A percentile compares a stretch with the other conserved stretches of the same genome.
phyloP scores from a whole-genome alignment of 2,113 vertebrate species.

The Crotophaga sulcirostris region DNA sequence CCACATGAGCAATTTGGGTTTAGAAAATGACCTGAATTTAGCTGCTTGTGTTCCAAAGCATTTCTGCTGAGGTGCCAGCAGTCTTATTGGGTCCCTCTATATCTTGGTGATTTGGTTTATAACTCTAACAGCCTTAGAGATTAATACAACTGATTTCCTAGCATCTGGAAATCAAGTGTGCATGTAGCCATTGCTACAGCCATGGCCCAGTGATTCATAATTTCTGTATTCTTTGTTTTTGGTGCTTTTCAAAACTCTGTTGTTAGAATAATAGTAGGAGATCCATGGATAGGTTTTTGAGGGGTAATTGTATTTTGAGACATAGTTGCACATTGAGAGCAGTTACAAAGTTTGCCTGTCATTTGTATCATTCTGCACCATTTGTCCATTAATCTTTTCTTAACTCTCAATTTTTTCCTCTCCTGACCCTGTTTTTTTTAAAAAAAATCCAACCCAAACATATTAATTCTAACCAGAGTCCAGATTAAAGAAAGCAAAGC shows the following conservation, averaged over 20 bases:
- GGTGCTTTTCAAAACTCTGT: neutral
- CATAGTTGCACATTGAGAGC: neutral
- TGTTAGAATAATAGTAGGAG: neutral
- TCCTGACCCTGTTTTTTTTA: neutral
- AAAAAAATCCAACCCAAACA: neutral
- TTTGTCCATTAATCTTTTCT: neutral
- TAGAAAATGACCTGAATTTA: slow-evolving; percentile 36
- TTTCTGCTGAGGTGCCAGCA: neutral
- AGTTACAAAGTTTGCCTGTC: neutral
- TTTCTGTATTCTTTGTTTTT: neutral
- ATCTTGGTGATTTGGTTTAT: neutral
- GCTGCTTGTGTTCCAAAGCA: neutral
- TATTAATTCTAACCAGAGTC: neutral
- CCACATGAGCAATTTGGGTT: neutral
- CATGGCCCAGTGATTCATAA: neutral
- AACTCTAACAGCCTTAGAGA: neutral
- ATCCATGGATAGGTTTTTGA: neutral
- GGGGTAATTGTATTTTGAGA: neutral
- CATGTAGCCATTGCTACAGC: neutral
- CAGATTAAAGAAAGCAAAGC: neutral
- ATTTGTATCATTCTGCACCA: neutral
- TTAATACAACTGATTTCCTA: neutral
- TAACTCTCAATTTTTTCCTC: neutral
- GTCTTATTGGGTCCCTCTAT: neutral
- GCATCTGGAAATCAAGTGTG: neutral